phyloP scores from a whole-genome alignment of 2,113 vertebrate species.

The Cygnus atratus region DNA sequence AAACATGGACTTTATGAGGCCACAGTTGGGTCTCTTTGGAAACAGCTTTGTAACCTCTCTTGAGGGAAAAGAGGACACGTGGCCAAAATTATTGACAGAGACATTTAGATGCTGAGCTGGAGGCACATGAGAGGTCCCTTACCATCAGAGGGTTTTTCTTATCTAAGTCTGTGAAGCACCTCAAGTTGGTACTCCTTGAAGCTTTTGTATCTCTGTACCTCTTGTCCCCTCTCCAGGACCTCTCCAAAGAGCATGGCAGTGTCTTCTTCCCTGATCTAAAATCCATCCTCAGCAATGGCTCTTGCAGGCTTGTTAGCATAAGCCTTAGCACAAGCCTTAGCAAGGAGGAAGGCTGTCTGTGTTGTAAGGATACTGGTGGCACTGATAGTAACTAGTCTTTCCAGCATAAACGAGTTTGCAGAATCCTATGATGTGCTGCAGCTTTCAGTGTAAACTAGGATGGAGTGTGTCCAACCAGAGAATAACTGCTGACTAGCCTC shows the following conservation, averaged over 20 bases:
- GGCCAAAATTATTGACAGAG: not conserved
- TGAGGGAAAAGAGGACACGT: not conserved
- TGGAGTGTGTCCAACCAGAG: accelerated
- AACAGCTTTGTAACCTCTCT: not conserved
- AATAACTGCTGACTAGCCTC: not conserved
- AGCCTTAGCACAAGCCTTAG: not conserved
- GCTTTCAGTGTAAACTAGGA: not conserved
- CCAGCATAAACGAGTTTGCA: not conserved
- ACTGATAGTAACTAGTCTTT: not conserved
- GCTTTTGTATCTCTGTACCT: not conserved
- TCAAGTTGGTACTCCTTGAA: not conserved
- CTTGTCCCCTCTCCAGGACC: not conserved
- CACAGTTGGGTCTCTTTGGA: not conserved
- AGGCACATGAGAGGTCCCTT: not conserved
- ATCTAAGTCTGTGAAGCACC: not conserved
- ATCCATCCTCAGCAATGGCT: not conserved
- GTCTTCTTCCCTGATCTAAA: not conserved
- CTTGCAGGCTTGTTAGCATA: not conserved
- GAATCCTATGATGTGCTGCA: not conserved
- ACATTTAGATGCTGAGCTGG: not conserved
- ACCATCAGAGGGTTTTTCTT: not conserved
- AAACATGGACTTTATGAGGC: not conserved
- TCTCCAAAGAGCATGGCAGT: not conserved
- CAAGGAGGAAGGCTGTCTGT: not conserved
- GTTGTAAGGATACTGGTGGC: not conserved